A percentile compares a stretch with the other conserved stretches of the same genome.
Evolutionary conservation across 2,888 invertebrate genomes (phyloP).

Genomic region (Andrena flavipes): DNA sequence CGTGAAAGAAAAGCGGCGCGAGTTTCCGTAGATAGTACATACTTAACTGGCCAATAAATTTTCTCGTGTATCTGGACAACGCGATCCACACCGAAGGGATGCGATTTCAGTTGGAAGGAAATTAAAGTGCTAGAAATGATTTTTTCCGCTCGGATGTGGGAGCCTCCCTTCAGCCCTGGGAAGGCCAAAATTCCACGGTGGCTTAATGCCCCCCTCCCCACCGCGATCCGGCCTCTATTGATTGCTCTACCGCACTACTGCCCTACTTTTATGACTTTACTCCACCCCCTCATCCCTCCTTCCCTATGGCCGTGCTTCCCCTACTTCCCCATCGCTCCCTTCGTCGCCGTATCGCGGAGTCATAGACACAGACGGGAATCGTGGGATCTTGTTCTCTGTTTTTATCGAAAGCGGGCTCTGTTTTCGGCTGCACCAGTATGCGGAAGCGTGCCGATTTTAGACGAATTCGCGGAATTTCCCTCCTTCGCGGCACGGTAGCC

Average conservation of each 20-base stretch:
- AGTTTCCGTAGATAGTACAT: not conserved
- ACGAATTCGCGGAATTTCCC: constrained; percentile 12
- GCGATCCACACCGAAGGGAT: not conserved
- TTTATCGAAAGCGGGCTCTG: constrained; percentile 27
- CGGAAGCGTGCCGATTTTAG: constrained; percentile 27
- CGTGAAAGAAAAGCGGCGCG: not conserved
- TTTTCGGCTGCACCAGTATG: constrained; percentile 23
- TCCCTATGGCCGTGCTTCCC: constrained; percentile 1
- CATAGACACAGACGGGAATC: constrained; percentile 60
- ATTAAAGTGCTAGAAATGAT: not conserved
- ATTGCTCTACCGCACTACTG: constrained; percentile 83
- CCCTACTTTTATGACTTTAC: constrained; percentile 82
- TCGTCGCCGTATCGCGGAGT: constrained; percentile 43
- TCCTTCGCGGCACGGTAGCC: not conserved
- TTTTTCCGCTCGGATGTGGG: constrained; percentile 1
- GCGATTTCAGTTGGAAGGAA: not conserved
- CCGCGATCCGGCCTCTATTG: constrained; percentile 82
- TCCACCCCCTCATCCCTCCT: constrained; percentile 56
- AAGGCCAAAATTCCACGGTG: constrained; percentile 71
- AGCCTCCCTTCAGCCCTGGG: constrained; percentile 17
- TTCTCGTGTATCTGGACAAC: not conserved
- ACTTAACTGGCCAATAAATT: not conserved
- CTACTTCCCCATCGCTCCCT: constrained; percentile 13
- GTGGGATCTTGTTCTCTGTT: constrained; percentile 41
- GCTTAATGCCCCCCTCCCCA: constrained; percentile 69